Percentiles rank a stretch among this genome's conserved stretches.
These are phyloP conservation scores for Sinocyclocheilus rhinocerous DNA, from an alignment of 2,113 vertebrate species.

Conservation along the genomic window DNA sequence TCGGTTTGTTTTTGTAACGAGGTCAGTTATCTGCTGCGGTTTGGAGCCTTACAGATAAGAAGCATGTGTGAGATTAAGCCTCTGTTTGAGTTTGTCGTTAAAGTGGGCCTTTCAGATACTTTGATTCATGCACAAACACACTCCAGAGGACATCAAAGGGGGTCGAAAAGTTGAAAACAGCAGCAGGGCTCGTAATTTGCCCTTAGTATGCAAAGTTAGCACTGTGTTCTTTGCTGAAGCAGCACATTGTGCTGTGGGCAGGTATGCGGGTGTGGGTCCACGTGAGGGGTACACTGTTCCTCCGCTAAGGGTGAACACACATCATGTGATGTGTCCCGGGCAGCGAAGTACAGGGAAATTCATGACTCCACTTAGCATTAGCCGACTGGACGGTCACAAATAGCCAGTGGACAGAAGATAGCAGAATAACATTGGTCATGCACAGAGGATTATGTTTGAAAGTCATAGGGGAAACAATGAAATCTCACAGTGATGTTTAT, in stretches of 20 bases:
- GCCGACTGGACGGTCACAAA: not conserved
- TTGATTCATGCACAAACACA: conserved; percentile 31
- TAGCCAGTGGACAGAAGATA: conserved; percentile 10
- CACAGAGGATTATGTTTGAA: not conserved
- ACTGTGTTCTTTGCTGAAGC: conserved; percentile 47
- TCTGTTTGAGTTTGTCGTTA: conserved; percentile 43
- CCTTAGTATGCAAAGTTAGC: conserved; percentile 1
- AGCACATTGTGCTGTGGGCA: conserved; percentile 40
- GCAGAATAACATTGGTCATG: not conserved
- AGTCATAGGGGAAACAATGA: conserved; percentile 5
- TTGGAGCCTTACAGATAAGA: conserved; percentile 41
- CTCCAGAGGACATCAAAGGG: conserved; percentile 24
- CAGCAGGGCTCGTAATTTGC: conserved; percentile 8
- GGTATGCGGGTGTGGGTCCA: conserved; percentile 40
- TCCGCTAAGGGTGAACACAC: conserved; percentile 37
- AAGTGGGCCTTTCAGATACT: conserved; percentile 43
- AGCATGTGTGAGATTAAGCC: conserved; percentile 30
- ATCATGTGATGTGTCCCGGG: conserved; percentile 39
- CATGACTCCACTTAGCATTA: conserved; percentile 10
- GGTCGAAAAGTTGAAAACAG: not conserved
- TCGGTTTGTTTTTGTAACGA: conserved; percentile 65
- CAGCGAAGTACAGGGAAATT: conserved; percentile 7
- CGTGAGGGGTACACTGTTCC: conserved; percentile 1
- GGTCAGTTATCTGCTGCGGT: conserved; percentile 62
- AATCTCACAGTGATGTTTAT: not conserved